Base-by-base conservation (phyloP, 1,140 invertebrate genomes). In the Drosophila nikananu region DNA sequence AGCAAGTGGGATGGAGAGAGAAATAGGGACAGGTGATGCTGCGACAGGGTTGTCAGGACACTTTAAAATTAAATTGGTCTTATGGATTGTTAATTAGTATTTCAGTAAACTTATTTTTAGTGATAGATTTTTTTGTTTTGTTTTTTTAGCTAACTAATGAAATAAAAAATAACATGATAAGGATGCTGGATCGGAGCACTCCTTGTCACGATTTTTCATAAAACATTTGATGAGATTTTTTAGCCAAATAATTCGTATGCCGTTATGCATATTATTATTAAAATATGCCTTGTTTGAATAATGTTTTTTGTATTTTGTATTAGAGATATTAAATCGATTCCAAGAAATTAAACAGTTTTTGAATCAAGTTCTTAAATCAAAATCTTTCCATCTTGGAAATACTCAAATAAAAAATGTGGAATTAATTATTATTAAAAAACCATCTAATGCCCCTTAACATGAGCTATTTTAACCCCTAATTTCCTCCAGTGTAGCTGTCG, bases 11-110 rank as follows among this genome's bases (percentile, higher is more conserved):
- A 25, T 35, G 12, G 39, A 13, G n/a, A 5, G 21, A 25, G 48
- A 17, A 3, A 17, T 23, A 55, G 49, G 55, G 35, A 27, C 17
- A 39, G 52, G 58, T 58, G 58, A 37, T 35, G 21, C 8, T 30
- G 67, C 5, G 17, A 12, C 57, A 46, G 86, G 62, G 80, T 91
- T 87, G 72, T 54, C 75, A 77, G 37, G 58, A 52, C 51, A 57
- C 60, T 25, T 17, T 27, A 46, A n/a, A 46, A 57, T 17, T 21
- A 8, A 17, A 23, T 41, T 12, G 2, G 12, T 7, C 12, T 51
- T 6, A n/a, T 52, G 6, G 4, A 19, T 32, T 13, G 12, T 7
- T 7, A 13, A 19, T 19, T 6, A 9, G 4, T 0, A 5, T 8
- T 39, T 58, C 7, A 9, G 15, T 12, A 19, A 13, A 21, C 0